Evolutionary conservation across 2,888 invertebrate genomes (phyloP), one percentile per base, ranked within the genome.

Genomic region (Deilephila porcellus): DNA sequence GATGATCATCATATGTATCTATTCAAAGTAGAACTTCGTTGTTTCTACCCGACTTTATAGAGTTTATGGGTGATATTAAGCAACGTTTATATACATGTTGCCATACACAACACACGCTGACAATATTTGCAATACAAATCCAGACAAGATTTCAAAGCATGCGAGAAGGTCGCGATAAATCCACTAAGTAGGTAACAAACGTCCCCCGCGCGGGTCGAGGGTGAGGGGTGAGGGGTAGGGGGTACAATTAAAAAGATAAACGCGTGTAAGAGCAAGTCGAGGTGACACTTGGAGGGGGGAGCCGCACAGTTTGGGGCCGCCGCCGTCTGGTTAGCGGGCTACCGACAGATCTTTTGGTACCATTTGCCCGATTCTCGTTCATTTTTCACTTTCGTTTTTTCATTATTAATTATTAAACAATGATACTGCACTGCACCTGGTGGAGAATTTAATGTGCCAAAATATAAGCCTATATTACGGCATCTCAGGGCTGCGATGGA

Each of bases 231-330:
- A 45, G 76, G 77, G 78, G 79, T n/a, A 76, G 84, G 85, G 85
- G 86, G 88, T 82, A 88, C 92, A 93, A 93, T 93, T 93, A 93
- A 93, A 93, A 94, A 93, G 92, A 93, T 91, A 93, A 93, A 92
- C 91, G 93, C 90, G 87, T 86, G 85, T 89, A 92, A 92, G 92
- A 91, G 88, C 89, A 85, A 88, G 90, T 80, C 87, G 87, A 90
- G 88, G 90, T 89, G 91, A 90, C 90, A 89, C 87, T 84, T 86
- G 89, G 91, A 86, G 81, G 87, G 84, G 77, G 81, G 86, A 45
- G 45, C 45, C 45, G 81, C 81, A 78, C 81, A 79, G 86, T 86
- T 86, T 86, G 89, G 90, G 90, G 89, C 67, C 67, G 85, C 84
- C 87, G 83, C 86, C 86, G 90, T 86, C 92, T 92, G 93, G 93